Evolutionary conservation across 2,888 invertebrate species (phyloP).

Genomic region (Pinctada fucata): DNA sequence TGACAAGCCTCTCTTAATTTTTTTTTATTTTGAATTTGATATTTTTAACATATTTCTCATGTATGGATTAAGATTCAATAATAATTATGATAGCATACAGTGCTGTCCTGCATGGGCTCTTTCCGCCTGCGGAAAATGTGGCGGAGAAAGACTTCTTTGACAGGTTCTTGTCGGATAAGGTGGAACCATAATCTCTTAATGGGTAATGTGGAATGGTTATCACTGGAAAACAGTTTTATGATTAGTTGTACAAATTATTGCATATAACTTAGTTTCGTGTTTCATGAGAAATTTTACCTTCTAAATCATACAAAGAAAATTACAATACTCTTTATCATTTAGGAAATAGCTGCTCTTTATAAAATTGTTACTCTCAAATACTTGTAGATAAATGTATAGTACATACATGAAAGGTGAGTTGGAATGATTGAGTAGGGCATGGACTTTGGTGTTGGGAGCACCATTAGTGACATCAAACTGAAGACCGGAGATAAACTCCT

Average conservation of each 20-base stretch:
- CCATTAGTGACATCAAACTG: slow-evolving; percentile 81
- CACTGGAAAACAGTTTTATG: slow-evolving; percentile 53
- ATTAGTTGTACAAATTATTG: too few species aligned
- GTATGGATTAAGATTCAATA: too few species aligned
- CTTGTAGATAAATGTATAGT: too few species aligned
- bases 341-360: too few species aligned
- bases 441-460: slow-evolving; percentile 93
- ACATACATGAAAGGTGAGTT: slow-evolving; percentile 94
- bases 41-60: too few species aligned
- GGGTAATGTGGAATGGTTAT: slow-evolving; percentile 80
- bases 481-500: slow-evolving; percentile 93
- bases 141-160: slow-evolving; percentile 96
- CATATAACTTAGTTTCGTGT: too few species aligned
- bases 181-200: slow-evolving; percentile 91
- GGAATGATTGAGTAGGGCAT: slow-evolving; percentile 91
- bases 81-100: neutral
- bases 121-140: slow-evolving; percentile 85
- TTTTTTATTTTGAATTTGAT: too few species aligned
- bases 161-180: slow-evolving; percentile 92
- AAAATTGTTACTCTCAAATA: too few species aligned
- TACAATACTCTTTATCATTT: too few species aligned
- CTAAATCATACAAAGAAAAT: too few species aligned
- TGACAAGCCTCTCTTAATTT: too few species aligned
- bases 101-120: slow-evolving; percentile 23
- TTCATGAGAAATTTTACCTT: too few species aligned